Percentiles rank a stretch among this genome's conserved stretches.
phyloP scores from a whole-genome alignment of 1,140 invertebrate genomes.

The Drosophila grimshawi region DNA sequence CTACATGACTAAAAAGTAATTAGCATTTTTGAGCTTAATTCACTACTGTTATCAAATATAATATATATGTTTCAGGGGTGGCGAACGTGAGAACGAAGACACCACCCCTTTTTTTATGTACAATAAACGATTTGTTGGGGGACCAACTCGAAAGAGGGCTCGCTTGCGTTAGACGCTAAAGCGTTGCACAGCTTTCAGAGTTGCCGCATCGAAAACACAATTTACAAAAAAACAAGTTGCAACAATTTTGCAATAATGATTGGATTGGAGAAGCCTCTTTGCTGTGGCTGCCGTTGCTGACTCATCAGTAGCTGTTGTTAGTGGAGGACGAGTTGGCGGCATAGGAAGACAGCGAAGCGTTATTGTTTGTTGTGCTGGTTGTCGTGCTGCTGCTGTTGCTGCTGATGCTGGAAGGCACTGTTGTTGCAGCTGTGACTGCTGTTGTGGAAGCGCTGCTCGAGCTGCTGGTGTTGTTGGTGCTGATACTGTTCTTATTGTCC shows the following conservation, averaged over 20 bases:
- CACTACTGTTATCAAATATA: conserved; percentile 75
- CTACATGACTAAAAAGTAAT: conserved; percentile 60
- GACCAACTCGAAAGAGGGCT: conserved; percentile 17
- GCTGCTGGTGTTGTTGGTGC: conserved; percentile 9
- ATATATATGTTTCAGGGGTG: conserved; percentile 7
- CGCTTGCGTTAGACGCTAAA: conserved; percentile 37
- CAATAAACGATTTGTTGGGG: conserved; percentile 41
- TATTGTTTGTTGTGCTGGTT: conserved; percentile 34
- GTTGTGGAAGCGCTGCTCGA: conserved; percentile 12
- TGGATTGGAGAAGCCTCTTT: conserved; percentile 54
- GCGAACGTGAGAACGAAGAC: conserved; percentile 18
- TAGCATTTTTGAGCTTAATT: conserved; percentile 69
- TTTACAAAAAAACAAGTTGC: conserved; percentile 44
- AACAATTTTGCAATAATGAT: conserved; percentile 43
- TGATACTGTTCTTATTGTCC: conserved; percentile 67
- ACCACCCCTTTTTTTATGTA: conserved; percentile 59
- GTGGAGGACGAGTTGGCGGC: conserved; percentile 40
- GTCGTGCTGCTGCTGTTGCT: conserved; percentile 23
- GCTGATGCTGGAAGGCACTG: conserved; percentile 40
- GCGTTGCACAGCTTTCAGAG: conserved; percentile 1
- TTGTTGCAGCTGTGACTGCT: conserved; percentile 9
- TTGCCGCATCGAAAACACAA: conserved; percentile 35
- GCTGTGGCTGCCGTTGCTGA: conserved; percentile 10
- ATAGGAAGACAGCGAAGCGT: conserved; percentile 59
- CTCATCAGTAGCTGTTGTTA: conserved; percentile 68